Base-by-base conservation (phyloP, 2,797 vertebrate species). In the Microtus agrestis region DNA sequence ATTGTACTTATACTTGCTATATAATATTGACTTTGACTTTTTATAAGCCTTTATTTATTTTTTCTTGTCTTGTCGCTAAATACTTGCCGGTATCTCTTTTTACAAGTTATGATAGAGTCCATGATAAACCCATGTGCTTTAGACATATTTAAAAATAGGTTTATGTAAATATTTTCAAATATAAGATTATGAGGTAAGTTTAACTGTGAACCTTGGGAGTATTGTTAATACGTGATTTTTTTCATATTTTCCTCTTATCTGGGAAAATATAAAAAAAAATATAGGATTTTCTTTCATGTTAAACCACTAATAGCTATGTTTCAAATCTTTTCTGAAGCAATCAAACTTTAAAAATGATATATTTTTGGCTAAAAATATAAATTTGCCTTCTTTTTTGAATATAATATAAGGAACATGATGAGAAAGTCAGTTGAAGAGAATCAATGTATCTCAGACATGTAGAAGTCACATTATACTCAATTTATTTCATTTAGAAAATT, bases 401-500 rank as follows among this genome's bases (percentile, higher is more conserved):
- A 88, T 84, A 87, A 81, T 87, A 21, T 85, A n/a, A 85, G 8
- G 89, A 91, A 87, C 37, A 76, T 6, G 31, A 7, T 92, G 21
- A 37, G 81, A 65, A 94, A 46, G 11, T 79, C 14, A 81, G 37
- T 63, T 46, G 0, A 79, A 69, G 63, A 84, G 29, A 88, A 94
- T 89, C 71, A 95, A 46, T 87, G 91, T 89, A 93, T 89, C 8
- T 77, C 86, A 6, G 5, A 65, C 29, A 46, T 87, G 87, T 81
- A 76, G 86, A 89, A 85, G 56, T 56, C 43, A 34, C 10, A 89
- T 80, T 94, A 79, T 6, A 81, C 27, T 46, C 43, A 27, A 79
- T 74, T 91, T 95, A 79, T 23, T 1, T 78, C 48, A 74, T n/a
- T 37, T 87, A 23, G 78, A 96, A 93, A 94, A 93, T 40, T 78